Conservation (phyloP, 2,888 invertebrate genomes). For the Omphaloscelis lunosa region DNA sequence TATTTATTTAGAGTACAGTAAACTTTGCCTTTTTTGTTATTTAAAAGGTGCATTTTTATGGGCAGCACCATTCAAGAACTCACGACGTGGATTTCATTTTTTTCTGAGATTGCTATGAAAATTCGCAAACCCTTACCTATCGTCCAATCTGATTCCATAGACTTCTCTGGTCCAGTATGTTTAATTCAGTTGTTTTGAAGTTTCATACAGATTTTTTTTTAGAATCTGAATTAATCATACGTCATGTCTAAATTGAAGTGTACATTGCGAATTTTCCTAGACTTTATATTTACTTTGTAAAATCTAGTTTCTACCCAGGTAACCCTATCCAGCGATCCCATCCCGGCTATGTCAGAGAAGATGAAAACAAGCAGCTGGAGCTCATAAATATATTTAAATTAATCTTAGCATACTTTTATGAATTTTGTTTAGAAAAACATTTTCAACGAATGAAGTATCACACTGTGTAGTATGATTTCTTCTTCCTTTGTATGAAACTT, state of each 20-base stretch:
- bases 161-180: constrained; percentile 32
- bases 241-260: constrained; percentile 19
- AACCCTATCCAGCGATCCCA: constrained; percentile 88
- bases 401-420: constrained; percentile 42
- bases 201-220: not conserved
- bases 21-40: constrained; percentile 73
- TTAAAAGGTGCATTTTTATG: constrained; percentile 81
- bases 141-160: constrained; percentile 43
- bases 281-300: constrained; percentile 75
- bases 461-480: constrained; percentile 59
- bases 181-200: constrained; percentile 45
- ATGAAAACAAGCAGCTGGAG: constrained; percentile 90
- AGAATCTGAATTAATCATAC: constrained; percentile 54
- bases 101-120: constrained; percentile 72
- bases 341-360: constrained; percentile 88
- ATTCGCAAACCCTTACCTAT: constrained; percentile 74
- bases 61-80: constrained; percentile 89
- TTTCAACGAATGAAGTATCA: constrained; percentile 46
- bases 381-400: constrained; percentile 70
- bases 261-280: constrained; percentile 80
- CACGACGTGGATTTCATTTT: constrained; percentile 82
- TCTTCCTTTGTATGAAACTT: constrained; percentile 56
- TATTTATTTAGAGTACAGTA: constrained; percentile 71
- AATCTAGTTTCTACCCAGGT: constrained; percentile 86
- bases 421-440: constrained; percentile 30